These are phyloP conservation scores for Narcine bancroftii DNA, from an alignment of 2,113 vertebrate species.

Conservation along the genomic window DNA sequence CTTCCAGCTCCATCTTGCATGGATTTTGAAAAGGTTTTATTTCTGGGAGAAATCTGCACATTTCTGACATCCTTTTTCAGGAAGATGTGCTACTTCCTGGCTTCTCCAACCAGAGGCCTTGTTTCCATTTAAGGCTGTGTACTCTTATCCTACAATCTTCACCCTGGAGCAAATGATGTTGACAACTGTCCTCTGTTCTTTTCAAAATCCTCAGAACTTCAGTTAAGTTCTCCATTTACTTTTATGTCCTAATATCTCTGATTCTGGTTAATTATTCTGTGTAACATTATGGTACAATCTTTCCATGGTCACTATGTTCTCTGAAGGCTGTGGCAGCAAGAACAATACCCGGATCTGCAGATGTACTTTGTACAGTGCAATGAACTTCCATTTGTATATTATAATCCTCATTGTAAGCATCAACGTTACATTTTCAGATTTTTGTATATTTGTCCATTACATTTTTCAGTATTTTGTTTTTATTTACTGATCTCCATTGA, in stretches of 20 bases:
- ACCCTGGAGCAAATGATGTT: background rate
- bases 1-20: background rate
- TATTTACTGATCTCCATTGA: background rate
- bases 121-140: background rate
- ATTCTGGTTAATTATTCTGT: background rate
- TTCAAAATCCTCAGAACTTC: background rate
- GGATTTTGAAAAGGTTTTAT: background rate
- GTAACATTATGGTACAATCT: background rate
- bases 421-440: background rate
- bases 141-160: background rate
- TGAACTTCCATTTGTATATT: background rate
- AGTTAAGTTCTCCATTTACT: background rate
- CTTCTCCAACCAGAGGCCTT: background rate
- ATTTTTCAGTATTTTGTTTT: background rate
- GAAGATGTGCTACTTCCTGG: background rate
- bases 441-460: background rate
- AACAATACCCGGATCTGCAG: no score
- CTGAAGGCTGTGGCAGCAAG: background rate
- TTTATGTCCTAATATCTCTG: background rate
- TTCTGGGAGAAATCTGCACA: background rate
- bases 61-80: background rate
- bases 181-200: background rate
- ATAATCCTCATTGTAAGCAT: background rate
- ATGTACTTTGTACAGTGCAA: background rate
- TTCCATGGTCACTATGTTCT: background rate